A percentile compares a stretch with the other conserved stretches of the same genome.
These are phyloP conservation scores for Pristionchus japonicus DNA, from an alignment of 2,888 invertebrate species.

Conservation along the genomic window DNA sequence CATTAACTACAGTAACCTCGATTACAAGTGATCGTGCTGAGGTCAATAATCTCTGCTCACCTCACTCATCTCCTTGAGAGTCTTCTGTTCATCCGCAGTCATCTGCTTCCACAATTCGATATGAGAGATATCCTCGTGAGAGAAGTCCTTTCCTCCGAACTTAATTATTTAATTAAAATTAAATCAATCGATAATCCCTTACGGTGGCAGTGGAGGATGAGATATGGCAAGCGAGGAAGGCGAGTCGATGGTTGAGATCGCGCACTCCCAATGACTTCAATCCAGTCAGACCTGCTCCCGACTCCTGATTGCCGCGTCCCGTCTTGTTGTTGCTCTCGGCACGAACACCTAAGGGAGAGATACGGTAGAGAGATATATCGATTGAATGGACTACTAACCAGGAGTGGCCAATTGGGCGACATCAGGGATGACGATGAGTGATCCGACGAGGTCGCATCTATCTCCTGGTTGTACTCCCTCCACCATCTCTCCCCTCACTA, in stretches of 20 bases:
- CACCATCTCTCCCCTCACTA: constrained; percentile 93
- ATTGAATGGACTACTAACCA: constrained; percentile 76
- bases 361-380: neutral
- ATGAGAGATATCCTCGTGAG: constrained; percentile 89
- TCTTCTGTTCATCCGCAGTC: constrained; percentile 85
- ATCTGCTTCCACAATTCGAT: constrained; percentile 68
- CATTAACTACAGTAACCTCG: too few species aligned
- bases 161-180: neutral
- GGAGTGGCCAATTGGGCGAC: constrained; percentile 89
- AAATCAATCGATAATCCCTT: constrained; percentile 55
- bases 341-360: constrained; percentile 31
- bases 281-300: constrained; percentile 89
- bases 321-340: constrained; percentile 6
- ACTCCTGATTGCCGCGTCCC: constrained; percentile 71
- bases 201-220: constrained; percentile 88
- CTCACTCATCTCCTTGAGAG: constrained; percentile 79
- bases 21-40: too few species aligned
- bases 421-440: constrained; percentile 96
- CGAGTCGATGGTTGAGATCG: constrained; percentile 89
- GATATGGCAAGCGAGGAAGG: constrained; percentile 94
- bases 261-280: constrained; percentile 88
- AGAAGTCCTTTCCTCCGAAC: constrained; percentile 87
- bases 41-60: constrained; percentile 80
- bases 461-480: constrained; percentile 93
- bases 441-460: constrained; percentile 92